phyloP scores from a whole-genome alignment of 2,888 invertebrate genomes.

The Desoria tigrina region DNA sequence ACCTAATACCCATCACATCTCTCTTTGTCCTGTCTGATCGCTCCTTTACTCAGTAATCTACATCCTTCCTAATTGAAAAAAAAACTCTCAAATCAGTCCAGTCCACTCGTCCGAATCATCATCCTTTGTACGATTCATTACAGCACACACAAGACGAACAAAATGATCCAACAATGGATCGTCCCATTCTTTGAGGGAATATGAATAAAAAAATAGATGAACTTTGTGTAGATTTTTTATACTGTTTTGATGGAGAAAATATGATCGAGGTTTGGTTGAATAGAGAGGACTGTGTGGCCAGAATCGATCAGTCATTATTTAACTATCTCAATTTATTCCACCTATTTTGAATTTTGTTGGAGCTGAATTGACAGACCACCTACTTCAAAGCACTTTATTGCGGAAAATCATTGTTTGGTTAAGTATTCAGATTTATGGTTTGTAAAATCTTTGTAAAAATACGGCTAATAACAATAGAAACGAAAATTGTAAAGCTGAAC shows the following conservation, averaged over 20 bases:
- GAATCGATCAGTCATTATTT: constrained; percentile 16
- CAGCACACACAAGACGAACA: constrained; percentile 20
- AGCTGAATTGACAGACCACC: no score
- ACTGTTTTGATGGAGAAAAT: not conserved
- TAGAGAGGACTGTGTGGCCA: not conserved
- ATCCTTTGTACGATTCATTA: constrained; percentile 11
- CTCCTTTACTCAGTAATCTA: constrained; percentile 2
- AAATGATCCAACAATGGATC: constrained; percentile 18
- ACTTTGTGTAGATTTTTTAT: no score
- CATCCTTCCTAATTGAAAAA: constrained; percentile 6
- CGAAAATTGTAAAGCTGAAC: no score
- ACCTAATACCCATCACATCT: constrained; percentile 1
- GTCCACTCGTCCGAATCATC: constrained; percentile 9
- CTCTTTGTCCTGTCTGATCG: constrained; percentile 20
- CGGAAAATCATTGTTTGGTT: not conserved
- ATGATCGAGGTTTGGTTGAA: not conserved
- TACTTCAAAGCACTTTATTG: not conserved
- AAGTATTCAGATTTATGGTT: no score
- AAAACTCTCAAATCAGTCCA: constrained; percentile 10
- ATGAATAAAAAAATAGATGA: no score
- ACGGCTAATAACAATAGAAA: no score
- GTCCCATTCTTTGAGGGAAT: not conserved
- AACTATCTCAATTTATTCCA: constrained; percentile 1
- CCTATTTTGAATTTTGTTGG: no score
- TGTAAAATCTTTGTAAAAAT: no score